Conservation (phyloP, 2,113 vertebrate species). For the Microcebus griseorufus region DNA sequence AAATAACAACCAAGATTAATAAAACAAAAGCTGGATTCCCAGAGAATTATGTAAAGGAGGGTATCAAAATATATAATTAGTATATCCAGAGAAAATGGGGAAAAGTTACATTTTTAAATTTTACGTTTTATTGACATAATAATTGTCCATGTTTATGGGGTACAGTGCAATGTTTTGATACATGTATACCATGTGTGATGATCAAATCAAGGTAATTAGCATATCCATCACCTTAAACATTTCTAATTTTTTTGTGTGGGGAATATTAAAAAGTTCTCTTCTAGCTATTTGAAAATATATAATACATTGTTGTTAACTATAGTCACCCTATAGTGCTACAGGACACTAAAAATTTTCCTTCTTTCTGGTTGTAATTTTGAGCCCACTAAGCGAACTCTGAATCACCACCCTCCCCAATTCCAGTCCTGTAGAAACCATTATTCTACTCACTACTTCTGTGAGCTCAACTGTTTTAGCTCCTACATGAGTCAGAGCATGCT, state of each 20-base stretch:
- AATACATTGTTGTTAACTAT: not conserved
- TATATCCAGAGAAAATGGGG: not conserved
- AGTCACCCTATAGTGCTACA: not conserved
- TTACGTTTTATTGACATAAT: not conserved
- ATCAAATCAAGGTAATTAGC: not conserved
- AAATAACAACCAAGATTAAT: not conserved
- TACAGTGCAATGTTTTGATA: not conserved
- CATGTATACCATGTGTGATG: not conserved
- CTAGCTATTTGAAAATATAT: not conserved
- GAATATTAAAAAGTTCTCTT: not conserved
- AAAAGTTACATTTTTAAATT: not conserved
- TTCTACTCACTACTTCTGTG: not conserved
- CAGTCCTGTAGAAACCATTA: not conserved
- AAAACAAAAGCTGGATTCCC: not conserved
- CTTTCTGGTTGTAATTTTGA: not conserved
- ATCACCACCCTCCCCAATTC: not conserved
- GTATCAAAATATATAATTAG: not conserved
- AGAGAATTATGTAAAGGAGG: not conserved
- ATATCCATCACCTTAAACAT: not conserved
- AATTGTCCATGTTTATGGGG: not conserved
- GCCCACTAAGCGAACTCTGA: not conserved
- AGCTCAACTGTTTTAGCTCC: not conserved
- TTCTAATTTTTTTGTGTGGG: not conserved
- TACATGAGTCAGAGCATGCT: not conserved
- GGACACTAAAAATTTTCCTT: not conserved